phyloP scores from a whole-genome alignment of 1,140 invertebrate species.

The Conus betulinus region DNA sequence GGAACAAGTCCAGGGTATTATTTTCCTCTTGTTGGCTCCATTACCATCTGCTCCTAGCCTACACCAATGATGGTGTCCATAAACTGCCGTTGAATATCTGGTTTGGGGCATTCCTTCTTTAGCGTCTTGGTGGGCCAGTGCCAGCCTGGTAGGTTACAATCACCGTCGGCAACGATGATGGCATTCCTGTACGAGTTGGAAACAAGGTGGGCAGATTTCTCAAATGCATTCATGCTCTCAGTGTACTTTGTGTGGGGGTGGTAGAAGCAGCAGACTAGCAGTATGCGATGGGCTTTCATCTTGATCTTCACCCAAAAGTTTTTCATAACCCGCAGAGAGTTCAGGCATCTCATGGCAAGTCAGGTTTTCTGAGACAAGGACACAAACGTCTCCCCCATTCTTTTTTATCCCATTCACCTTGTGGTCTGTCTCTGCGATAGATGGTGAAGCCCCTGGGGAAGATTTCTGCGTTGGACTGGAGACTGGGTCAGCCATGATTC shows the following conservation, averaged over 20 bases:
- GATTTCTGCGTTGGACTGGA: no score
- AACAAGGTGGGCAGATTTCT: background rate
- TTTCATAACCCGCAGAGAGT: no score
- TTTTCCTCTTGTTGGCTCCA: background rate
- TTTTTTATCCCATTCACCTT: no score
- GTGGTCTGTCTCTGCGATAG: no score
- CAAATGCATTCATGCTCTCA: background rate
- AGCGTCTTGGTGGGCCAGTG: slow-evolving; percentile 19
- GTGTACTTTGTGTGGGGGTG: background rate
- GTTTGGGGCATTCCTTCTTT: background rate
- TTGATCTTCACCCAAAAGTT: background rate
- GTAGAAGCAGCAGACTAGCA: background rate
- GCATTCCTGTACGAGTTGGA: background rate
- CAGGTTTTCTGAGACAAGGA: no score
- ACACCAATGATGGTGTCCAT: background rate
- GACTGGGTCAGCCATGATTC: no score
- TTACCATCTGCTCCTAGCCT: background rate
- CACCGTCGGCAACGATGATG: no score
- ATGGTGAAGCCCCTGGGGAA: no score
- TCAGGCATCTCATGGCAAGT: no score
- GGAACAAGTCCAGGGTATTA: background rate
- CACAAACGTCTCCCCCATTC: no score
- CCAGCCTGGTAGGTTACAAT: background rate
- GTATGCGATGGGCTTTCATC: background rate
- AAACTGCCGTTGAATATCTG: background rate